Percentiles rank a stretch among this genome's conserved stretches.
Evolutionary conservation across 2,797 vertebrate genomes (phyloP).

Genomic region (Delichon dasypus): DNA sequence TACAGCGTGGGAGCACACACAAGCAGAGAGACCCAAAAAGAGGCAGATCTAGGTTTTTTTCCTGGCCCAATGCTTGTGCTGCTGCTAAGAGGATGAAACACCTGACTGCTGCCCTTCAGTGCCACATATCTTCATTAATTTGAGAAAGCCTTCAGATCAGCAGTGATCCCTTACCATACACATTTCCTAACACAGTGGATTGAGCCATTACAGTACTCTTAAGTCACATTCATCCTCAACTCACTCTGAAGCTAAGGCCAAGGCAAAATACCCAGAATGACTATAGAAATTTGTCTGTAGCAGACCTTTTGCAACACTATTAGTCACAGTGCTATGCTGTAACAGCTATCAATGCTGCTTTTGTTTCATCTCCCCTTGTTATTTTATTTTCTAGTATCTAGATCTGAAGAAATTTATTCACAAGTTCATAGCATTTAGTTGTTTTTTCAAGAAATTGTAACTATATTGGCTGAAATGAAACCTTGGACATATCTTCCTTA

Average conservation of each 20-base stretch:
- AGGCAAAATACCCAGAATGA: not conserved
- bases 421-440: not conserved
- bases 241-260: not conserved
- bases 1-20: not conserved
- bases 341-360: not conserved
- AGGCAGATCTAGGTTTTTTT: not conserved
- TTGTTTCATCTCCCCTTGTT: not conserved
- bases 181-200: not conserved
- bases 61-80: not conserved
- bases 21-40: fast-evolving
- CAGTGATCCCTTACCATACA: fast-evolving
- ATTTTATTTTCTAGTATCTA: not conserved
- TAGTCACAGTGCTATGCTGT: not conserved
- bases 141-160: not conserved
- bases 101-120: not conserved
- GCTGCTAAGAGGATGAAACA: not conserved
- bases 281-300: not conserved
- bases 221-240: not conserved
- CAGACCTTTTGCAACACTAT: not conserved
- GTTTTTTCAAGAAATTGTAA: not conserved
- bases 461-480: not conserved
- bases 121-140: not conserved
- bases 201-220: not conserved
- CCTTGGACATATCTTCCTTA: not conserved
- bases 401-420: not conserved